Evolutionary conservation across 1,140 invertebrate species (phyloP).

Genomic region (Pogonomyrmex barbatus): DNA sequence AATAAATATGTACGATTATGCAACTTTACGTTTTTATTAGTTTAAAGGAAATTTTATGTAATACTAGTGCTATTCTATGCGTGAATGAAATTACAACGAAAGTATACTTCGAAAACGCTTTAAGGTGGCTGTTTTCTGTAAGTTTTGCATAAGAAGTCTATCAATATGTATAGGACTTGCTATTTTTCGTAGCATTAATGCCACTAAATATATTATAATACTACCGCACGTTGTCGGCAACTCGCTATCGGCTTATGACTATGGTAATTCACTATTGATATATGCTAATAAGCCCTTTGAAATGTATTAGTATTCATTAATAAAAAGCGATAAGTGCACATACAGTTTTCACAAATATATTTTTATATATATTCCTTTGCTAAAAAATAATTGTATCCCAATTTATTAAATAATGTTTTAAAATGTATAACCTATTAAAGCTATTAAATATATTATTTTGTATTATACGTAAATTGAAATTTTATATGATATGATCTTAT

Average conservation of each 20-base stretch:
- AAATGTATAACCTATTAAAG: neutral
- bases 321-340: slow-evolving; percentile 11
- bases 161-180: slow-evolving; percentile 41
- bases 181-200: slow-evolving; percentile 38
- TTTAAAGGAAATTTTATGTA: neutral
- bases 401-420: neutral
- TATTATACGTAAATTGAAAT: neutral
- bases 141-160: slow-evolving; percentile 36
- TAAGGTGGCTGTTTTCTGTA: neutral
- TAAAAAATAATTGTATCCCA: neutral
- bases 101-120: neutral
- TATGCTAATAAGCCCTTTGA: slow-evolving; percentile 40
- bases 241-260: slow-evolving; percentile 38
- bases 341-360: slow-evolving; percentile 8
- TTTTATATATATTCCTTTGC: neutral
- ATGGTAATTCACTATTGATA: slow-evolving; percentile 49
- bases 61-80: neutral
- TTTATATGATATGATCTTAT: neutral
- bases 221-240: slow-evolving; percentile 20
- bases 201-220: slow-evolving; percentile 48
- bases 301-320: slow-evolving; percentile 50
- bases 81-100: neutral
- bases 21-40: neutral
- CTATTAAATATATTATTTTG: neutral
- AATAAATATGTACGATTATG: neutral